Conservation (phyloP, 53 echinoderm and acorn worm species). For the Patiria pectinifera region DNA sequence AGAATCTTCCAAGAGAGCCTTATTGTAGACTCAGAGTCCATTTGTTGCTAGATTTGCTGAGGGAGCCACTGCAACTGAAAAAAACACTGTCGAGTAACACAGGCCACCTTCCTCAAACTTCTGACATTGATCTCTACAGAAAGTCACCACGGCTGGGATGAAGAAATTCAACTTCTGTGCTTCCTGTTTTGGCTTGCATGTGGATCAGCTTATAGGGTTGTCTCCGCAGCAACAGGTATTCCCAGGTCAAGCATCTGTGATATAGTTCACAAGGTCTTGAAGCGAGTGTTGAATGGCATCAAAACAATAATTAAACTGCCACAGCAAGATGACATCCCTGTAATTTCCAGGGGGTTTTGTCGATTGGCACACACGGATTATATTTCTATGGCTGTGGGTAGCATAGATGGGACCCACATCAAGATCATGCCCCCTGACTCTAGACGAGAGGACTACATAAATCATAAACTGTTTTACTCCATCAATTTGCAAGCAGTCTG, state of each 20-base stretch:
- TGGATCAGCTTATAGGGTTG: conserved; percentile 12
- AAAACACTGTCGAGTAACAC: conserved; percentile 17
- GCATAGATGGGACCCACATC: conserved; percentile 73
- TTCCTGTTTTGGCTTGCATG: conserved; percentile 42
- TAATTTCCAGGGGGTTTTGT: conserved; percentile 1
- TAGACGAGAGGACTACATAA: conserved; percentile 60
- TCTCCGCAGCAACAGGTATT: conserved; percentile 17
- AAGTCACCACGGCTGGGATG: conserved; percentile 20
- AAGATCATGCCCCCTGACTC: conserved; percentile 57
- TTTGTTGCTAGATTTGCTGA: neutral
- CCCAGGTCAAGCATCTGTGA: conserved; percentile 32
- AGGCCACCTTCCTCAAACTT: neutral
- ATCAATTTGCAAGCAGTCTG: conserved; percentile 60
- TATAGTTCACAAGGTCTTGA: neutral
- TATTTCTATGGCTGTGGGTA: conserved; percentile 59
- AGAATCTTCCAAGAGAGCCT: neutral
- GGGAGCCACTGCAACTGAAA: neutral
- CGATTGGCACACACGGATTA: neutral
- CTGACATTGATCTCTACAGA: neutral
- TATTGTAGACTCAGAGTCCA: neutral
- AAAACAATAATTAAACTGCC: conserved; percentile 23
- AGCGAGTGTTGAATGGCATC: neutral
- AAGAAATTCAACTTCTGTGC: neutral
- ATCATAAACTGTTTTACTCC: conserved; percentile 31
- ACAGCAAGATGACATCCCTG: neutral